Evolutionary conservation across 2,113 vertebrate genomes (phyloP).

Genomic region (Phoxinus phoxinus): DNA sequence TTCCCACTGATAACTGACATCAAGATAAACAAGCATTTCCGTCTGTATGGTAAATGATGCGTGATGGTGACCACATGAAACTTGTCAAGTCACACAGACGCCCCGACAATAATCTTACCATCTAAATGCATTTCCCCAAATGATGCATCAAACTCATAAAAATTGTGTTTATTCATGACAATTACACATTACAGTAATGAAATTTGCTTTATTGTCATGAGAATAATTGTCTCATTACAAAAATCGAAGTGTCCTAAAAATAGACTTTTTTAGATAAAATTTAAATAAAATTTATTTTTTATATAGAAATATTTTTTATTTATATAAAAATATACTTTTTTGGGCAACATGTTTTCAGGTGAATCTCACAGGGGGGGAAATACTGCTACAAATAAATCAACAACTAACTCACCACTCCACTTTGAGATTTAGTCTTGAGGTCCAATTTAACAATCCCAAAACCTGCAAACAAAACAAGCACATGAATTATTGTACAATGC

Average conservation of each 20-base stretch:
- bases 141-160: neutral
- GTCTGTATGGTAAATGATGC: neutral
- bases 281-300: too few relatives aligned
- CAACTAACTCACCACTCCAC: conserved; percentile 87
- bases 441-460: conserved; percentile 95
- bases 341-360: neutral
- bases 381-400: neutral
- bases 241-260: too few relatives aligned
- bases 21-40: neutral
- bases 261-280: too few relatives aligned
- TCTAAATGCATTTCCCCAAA: conserved; percentile 2
- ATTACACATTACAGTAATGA: neutral
- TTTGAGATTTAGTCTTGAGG: conserved; percentile 93
- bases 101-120: neutral
- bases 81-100: neutral
- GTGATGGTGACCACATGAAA: neutral
- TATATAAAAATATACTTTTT: neutral
- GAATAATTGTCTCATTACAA: neutral
- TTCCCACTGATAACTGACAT: neutral
- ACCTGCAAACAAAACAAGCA: conserved; percentile 73
- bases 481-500: neutral
- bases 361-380: neutral
- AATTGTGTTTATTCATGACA: neutral
- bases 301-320: too few relatives aligned
- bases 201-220: neutral